Conservation (phyloP, 92 coral and sea anemone species). For the Zoanthus sansibaricus region DNA sequence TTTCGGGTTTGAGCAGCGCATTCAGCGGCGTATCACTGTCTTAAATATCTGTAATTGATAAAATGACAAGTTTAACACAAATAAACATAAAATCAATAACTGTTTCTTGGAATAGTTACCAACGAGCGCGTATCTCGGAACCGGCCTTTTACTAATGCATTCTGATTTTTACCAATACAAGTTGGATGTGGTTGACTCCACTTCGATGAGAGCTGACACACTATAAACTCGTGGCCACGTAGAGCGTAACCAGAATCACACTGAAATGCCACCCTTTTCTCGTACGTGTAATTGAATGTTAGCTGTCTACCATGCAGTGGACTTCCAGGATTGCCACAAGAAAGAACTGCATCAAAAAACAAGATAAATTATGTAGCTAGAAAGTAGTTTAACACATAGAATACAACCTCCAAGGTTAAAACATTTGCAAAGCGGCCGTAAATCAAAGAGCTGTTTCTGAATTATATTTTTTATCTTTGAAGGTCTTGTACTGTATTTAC, state of each 20-base stretch:
- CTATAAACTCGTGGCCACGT: constrained; percentile 68
- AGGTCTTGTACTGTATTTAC: constrained; percentile 51
- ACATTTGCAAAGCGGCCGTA: not conserved
- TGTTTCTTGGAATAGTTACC: too few species aligned
- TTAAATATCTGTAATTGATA: too few species aligned
- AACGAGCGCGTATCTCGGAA: too few species aligned
- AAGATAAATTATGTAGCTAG: not conserved
- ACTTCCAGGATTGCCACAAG: constrained; percentile 70
- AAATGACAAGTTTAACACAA: too few species aligned
- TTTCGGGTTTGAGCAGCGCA: too few species aligned
- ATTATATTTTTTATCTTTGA: too few species aligned
- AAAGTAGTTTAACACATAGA: not conserved
- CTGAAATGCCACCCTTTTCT: constrained; percentile 51
- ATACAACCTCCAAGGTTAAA: not conserved
- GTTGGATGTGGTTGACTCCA: constrained; percentile 68
- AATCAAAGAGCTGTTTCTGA: not conserved
- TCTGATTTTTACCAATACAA: constrained; percentile 62
- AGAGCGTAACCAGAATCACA: constrained; percentile 70
- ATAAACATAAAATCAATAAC: too few species aligned
- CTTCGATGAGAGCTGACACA: constrained; percentile 68
- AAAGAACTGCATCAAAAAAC: constrained; percentile 56
- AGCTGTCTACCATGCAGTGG: constrained; percentile 61
- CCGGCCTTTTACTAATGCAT: not conserved
- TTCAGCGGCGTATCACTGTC: too few species aligned
- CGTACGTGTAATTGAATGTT: constrained; percentile 65